These are phyloP conservation scores for Cyanoderma ruficeps DNA, from an alignment of 2,113 vertebrate genomes.

Conservation along the genomic window DNA sequence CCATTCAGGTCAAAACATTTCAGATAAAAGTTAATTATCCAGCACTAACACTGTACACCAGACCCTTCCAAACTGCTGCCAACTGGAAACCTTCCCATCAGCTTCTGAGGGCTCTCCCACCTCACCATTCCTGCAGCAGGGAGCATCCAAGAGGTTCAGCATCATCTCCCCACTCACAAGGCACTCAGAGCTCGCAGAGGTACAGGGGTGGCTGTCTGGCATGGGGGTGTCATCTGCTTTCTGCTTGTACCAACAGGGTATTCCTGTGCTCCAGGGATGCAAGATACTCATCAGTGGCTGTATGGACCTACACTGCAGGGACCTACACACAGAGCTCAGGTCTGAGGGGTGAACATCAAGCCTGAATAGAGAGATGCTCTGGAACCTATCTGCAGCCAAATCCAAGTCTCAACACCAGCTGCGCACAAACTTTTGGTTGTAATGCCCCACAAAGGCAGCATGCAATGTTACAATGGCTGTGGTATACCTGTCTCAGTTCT, in stretches of 20 bases:
- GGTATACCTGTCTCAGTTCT: not conserved
- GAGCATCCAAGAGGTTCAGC: not conserved
- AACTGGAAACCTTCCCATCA: conserved; percentile 15
- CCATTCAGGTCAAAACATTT: conserved; percentile 40
- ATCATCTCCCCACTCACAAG: not conserved
- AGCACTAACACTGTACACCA: conserved; percentile 11
- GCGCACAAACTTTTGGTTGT: not conserved
- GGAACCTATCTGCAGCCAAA: not conserved
- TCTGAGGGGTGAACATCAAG: not conserved
- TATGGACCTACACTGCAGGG: accelerated
- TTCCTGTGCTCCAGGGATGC: no score
- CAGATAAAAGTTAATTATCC: conserved; percentile 66
- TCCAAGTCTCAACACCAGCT: not conserved
- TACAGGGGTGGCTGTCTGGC: not conserved
- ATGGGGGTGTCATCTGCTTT: accelerated
- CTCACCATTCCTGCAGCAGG: not conserved
- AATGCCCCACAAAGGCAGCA: not conserved
- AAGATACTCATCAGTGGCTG: not conserved
- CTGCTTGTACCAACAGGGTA: not conserved
- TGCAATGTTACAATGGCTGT: accelerated
- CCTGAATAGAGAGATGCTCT: not conserved
- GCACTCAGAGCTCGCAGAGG: accelerated
- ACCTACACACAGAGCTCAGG: not conserved
- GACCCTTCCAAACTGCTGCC: not conserved
- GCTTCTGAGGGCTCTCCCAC: not conserved